Evolutionary conservation across 2,113 vertebrate species (phyloP), one percentile per base, ranked within the genome.

Genomic region (Myotis brandtii): DNA sequence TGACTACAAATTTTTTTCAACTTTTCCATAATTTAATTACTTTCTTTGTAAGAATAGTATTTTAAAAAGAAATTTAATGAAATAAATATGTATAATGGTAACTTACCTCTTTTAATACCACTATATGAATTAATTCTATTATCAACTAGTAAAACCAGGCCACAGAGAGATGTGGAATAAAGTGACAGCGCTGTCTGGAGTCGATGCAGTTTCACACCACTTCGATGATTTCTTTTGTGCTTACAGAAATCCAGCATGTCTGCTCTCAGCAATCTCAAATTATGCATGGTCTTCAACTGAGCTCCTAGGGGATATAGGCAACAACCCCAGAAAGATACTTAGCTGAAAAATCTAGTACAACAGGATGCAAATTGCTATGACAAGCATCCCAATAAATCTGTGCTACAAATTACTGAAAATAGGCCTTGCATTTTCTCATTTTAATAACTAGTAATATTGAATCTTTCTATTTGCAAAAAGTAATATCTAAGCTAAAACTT

Each of bases 251-350:
- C 99, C 94, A 99, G 96, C 98, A 99, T 98, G 30, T 99, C 99
- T 0, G 99, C 99, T 43, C 99, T 98, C 88, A 99, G 98, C 97
- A 99, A 96, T 16, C 99, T 99, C 96, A 99, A 97, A 86, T 99
- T 99, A 97, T 99, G 99, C 99, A 99, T 99, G 37, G 99, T 99
- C 98, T 99, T 99, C 96, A 99, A n/a, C 94, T 99, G 99, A 50
- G 99, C 99, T 86, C 99, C 99, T 99, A 95, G 9, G 48, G 0
- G 8, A n/a, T 9, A 50, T 1, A 50, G 56, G 79, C 17, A 56
- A 89, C 2, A 80, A 76, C 9, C n/a, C 72, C 93, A 94, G 73
- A 93, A 95, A 97, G 80, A 95, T 7, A 52, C 20, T 73, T 73
- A 96, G 82, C 27, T 83, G 66, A 77, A 87, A 97, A 64, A 69